Evolutionary conservation across 2,888 invertebrate species (phyloP).

Genomic region (Petrolisthes cinctipes): DNA sequence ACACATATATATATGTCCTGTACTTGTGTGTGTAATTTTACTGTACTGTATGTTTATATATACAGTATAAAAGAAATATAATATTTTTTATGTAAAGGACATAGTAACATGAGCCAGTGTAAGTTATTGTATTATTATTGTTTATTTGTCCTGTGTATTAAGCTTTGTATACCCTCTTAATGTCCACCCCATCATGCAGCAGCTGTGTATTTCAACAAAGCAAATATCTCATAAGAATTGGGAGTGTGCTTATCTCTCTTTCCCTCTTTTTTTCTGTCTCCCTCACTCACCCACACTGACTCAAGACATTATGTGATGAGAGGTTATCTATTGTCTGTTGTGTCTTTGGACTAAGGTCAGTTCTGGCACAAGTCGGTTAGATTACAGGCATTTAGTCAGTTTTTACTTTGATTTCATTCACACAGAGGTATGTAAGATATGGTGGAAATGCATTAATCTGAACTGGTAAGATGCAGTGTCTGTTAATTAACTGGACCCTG

Average conservation of each 20-base stretch:
- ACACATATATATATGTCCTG: no score
- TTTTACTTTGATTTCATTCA: slow-evolving; percentile 28
- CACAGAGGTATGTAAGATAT: not conserved
- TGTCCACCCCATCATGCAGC: no score
- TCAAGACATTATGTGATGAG: not conserved
- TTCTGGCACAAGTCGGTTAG: no score
- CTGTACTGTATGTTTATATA: no score
- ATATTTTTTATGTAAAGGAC: not conserved
- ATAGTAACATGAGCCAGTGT: not conserved
- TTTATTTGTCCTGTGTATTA: not conserved
- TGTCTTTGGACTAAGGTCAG: not conserved
- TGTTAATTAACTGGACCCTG: not conserved
- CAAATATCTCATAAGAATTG: no score
- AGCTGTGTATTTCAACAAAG: no score
- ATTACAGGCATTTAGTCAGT: not conserved
- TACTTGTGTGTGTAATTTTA: no score
- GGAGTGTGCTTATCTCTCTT: no score
- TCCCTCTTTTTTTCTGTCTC: not conserved
- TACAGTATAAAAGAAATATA: no score
- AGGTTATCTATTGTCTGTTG: not conserved
- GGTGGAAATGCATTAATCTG: slow-evolving; percentile 46
- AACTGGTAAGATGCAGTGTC: slow-evolving; percentile 15
- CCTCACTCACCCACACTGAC: not conserved
- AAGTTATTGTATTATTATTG: not conserved
- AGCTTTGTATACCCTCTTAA: not conserved